Conservation (phyloP, 2,888 invertebrate species). For the Mythimna loreyi region DNA sequence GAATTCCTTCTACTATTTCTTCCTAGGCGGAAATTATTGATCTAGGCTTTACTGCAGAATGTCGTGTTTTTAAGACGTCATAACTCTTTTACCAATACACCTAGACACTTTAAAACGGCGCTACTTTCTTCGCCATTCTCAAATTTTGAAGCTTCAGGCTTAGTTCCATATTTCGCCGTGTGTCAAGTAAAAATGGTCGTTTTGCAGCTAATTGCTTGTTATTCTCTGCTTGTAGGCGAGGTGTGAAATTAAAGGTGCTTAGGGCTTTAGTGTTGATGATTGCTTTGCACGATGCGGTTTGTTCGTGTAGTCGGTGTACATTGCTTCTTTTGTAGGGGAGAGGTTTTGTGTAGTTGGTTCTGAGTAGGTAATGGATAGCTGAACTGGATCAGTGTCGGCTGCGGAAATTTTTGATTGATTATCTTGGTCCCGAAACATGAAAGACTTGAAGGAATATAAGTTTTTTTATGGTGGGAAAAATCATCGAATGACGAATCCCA, state of each 20-base stretch:
- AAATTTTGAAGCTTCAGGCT: background rate
- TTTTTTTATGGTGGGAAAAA: too few species aligned
- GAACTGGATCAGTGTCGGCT: too few species aligned
- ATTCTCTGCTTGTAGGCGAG: constrained; percentile 41
- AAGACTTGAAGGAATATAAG: too few species aligned
- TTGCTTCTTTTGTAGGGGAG: constrained; percentile 3
- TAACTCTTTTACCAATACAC: constrained; percentile 1
- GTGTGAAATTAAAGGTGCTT: constrained; percentile 46
- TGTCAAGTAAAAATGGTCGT: constrained; percentile 12
- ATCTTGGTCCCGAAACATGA: too few species aligned
- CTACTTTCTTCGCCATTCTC: constrained; percentile 4
- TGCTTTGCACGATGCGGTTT: constrained; percentile 23
- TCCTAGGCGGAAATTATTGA: constrained; percentile 31
- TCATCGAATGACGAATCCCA: too few species aligned
- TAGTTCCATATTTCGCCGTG: constrained; percentile 4
- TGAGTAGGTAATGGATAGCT: background rate
- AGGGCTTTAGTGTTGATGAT: constrained; percentile 27
- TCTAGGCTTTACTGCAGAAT: constrained; percentile 44
- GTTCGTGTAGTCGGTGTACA: constrained; percentile 3
- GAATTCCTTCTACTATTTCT: constrained; percentile 8
- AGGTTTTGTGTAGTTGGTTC: background rate
- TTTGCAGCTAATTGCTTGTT: constrained; percentile 46
- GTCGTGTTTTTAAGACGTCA: constrained; percentile 42
- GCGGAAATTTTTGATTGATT: too few species aligned
- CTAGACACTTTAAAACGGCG: constrained; percentile 4